Conservation (phyloP, 1,140 invertebrate species). For the Drosophila suzukii region DNA sequence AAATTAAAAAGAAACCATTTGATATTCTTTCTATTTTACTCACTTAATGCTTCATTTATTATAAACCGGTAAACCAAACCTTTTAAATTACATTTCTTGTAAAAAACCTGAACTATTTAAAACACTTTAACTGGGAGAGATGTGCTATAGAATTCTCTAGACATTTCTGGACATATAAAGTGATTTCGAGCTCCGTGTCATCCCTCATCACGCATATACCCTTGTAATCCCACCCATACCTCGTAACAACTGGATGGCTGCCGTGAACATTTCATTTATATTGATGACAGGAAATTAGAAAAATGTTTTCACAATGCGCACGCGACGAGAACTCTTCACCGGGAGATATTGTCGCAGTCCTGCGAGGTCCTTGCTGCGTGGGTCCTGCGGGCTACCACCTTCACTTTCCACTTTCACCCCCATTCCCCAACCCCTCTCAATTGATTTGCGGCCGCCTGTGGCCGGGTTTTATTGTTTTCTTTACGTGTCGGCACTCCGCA, state of each 20-base stretch:
- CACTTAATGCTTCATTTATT: too few relatives aligned
- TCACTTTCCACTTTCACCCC: neutral
- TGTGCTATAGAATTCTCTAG: too few relatives aligned
- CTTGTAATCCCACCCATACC: neutral
- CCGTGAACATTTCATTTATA: conserved; percentile 77
- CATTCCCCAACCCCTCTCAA: conserved; percentile 27
- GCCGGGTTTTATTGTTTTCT: conserved; percentile 44
- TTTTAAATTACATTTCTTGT: too few relatives aligned
- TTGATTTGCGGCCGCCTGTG: conserved; percentile 57
- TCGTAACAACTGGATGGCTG: conserved; percentile 25
- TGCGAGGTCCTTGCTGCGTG: conserved; percentile 20
- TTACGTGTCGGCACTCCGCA: conserved; percentile 47
- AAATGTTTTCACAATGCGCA: conserved; percentile 68
- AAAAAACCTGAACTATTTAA: too few relatives aligned
- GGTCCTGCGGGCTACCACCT: neutral
- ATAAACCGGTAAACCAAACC: too few relatives aligned
- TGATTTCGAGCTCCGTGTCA: neutral
- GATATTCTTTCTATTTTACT: too few relatives aligned
- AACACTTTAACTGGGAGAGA: too few relatives aligned
- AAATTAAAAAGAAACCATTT: too few relatives aligned
- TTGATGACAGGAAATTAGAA: conserved; percentile 83
- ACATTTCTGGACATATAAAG: neutral
- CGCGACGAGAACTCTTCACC: conserved; percentile 33
- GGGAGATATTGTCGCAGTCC: conserved; percentile 25
- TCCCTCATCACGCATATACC: conserved; percentile 6